Base-by-base conservation (phyloP, 2,797 vertebrate species). In the Coccyzus lansbergi region DNA sequence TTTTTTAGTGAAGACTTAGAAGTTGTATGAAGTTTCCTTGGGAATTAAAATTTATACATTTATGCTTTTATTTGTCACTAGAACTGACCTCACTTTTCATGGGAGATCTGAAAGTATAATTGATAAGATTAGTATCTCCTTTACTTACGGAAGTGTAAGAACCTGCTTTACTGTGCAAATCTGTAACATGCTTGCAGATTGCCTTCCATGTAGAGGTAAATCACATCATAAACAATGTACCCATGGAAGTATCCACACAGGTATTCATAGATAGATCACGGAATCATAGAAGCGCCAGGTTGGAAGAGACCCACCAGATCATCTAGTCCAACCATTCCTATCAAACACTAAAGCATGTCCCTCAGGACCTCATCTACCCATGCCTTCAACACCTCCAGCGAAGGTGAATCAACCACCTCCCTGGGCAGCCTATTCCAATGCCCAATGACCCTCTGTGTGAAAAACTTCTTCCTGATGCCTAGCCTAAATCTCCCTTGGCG, bases 161-260 rank as follows among this genome's bases (percentile, higher is more conserved):
- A 52, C 19, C 25, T 59, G 25, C 38, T 87, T 83, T 87, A 29
- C 13, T 29, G 19, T 55, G 34, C 10, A 65, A 63, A 69, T 52
- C 15, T 33, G 28, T n/a, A 74, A 15, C 14, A 5, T 2, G 5
- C 6, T 72, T 71, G 46, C 16, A 52, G 59, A 29, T 18, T 28
- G 7, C 22, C 22, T 85, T 51, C 24, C 18, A 4, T 8, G 28
- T 22, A 60, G 33, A 83, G 13, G 21, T 36, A 62, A 56, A 40
- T 78, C 59, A 44, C 3, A 2, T 12, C 1, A 1, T 7, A 65
- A 83, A 60, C 14, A 28, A 68, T 59, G 15, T 6, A 67, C 53
- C 9, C 10, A 9, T 9, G 8, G 11, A 62, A 44, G 19, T 26
- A 24, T 13, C 19, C 40, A 26, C 0, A 4, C 40, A 38, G 17